Evolutionary conservation across 2,888 invertebrate genomes (phyloP).

Genomic region (Eulithis prunata): DNA sequence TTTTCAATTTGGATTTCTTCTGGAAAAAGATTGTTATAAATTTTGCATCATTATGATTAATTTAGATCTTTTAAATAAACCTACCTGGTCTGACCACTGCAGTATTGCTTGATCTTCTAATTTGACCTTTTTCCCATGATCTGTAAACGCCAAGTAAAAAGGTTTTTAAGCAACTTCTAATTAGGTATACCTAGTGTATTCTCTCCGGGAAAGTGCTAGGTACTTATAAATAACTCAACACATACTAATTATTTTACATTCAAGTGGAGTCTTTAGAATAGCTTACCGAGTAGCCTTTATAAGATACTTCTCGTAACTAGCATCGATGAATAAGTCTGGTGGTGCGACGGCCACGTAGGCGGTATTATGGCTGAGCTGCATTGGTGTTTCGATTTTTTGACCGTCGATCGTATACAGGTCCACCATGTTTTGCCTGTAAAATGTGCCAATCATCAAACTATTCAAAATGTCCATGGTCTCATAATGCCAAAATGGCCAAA

Average conservation of each 20-base stretch:
- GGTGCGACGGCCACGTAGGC: slow-evolving; percentile 69
- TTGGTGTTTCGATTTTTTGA: slow-evolving; percentile 54
- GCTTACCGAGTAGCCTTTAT: slow-evolving; percentile 67
- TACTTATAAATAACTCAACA: no score
- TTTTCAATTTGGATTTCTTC: slow-evolving; percentile 6
- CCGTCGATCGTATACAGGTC: slow-evolving; percentile 66
- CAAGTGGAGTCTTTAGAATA: no score
- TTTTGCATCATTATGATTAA: background rate
- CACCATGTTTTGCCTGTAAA: slow-evolving; percentile 55
- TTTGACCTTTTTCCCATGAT: slow-evolving; percentile 70
- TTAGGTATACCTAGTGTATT: no score
- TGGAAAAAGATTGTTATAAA: background rate
- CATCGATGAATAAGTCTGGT: slow-evolving; percentile 58
- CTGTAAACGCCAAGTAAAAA: slow-evolving; percentile 46
- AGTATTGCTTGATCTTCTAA: slow-evolving; percentile 44
- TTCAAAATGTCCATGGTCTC: no score
- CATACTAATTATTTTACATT: no score
- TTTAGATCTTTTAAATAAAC: slow-evolving; percentile 26
- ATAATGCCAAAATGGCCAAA: no score
- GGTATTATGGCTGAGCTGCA: slow-evolving; percentile 57
- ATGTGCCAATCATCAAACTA: no score
- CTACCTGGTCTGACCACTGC: slow-evolving; percentile 43
- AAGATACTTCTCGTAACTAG: slow-evolving; percentile 72
- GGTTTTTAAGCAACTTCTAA: background rate
- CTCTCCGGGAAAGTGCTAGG: no score